Evolutionary conservation across 2,888 invertebrate species (phyloP).

Genomic region (Tetheella fluctuosa): DNA sequence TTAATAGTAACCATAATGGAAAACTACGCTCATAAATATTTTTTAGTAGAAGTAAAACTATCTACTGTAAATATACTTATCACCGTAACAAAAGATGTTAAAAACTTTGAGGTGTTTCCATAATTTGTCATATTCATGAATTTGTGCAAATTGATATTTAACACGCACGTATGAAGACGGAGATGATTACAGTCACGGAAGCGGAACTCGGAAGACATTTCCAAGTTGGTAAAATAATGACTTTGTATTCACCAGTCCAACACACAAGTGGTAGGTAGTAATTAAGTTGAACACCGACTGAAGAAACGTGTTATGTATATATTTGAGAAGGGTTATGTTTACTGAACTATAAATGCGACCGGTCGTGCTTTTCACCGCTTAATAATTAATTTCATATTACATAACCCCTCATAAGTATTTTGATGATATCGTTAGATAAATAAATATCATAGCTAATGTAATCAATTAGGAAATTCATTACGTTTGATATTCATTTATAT

Average conservation of each 20-base stretch:
- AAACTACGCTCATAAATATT: background rate
- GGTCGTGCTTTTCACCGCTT: background rate
- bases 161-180: background rate
- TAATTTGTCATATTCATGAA: background rate
- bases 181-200: background rate
- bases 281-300: constrained; percentile 53
- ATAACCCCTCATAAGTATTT: too few species aligned
- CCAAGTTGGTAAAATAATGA: constrained; percentile 24
- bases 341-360: background rate
- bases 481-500: too few species aligned
- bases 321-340: constrained; percentile 56
- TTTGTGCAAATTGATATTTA: constrained; percentile 1
- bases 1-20: background rate
- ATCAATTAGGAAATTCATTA: too few species aligned
- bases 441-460: too few species aligned
- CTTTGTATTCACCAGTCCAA: constrained; percentile 52
- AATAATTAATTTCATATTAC: too few species aligned
- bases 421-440: too few species aligned
- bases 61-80: too few species aligned
- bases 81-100: too few species aligned
- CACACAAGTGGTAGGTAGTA: constrained; percentile 49
- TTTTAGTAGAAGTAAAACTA: background rate
- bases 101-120: background rate
- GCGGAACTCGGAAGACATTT: constrained; percentile 11
- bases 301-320: constrained; percentile 50